A percentile compares a stretch with the other conserved stretches of the same genome.
Conservation (phyloP, 2,113 vertebrate genomes). For the Micronisus gabar region DNA sequence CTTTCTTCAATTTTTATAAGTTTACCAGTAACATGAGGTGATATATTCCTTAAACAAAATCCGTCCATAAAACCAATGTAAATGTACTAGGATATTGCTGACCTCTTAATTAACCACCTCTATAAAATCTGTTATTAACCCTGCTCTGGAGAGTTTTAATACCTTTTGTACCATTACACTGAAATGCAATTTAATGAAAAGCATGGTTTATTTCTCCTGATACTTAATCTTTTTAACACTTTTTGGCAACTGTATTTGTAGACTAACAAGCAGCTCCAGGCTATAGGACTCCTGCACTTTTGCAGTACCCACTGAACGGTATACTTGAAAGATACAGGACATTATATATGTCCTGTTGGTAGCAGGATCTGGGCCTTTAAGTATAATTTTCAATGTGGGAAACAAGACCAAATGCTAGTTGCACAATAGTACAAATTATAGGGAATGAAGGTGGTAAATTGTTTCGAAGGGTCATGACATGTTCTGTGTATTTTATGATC, state of each 20-base stretch:
- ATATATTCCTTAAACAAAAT: neutral
- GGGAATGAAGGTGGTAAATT: neutral
- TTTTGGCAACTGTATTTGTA: neutral
- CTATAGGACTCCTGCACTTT: neutral
- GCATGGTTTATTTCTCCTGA: neutral
- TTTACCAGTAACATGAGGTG: neutral
- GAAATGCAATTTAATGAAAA: neutral
- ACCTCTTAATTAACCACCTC: slow-evolving; percentile 8
- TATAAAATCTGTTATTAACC: slow-evolving; percentile 5
- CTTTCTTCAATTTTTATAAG: neutral
- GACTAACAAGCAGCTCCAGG: neutral
- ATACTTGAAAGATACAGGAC: neutral
- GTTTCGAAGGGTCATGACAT: neutral
- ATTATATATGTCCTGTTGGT: neutral
- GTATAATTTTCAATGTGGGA: neutral
- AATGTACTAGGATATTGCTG: neutral
- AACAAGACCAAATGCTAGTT: neutral
- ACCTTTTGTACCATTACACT: neutral
- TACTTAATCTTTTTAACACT: neutral
- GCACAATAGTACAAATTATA: neutral
- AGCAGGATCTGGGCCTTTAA: neutral
- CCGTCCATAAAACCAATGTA: neutral
- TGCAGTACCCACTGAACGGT: neutral
- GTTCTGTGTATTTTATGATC: neutral
- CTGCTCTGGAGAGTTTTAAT: slow-evolving; percentile 19